Percentiles rank a stretch among this genome's conserved stretches.
Evolutionary conservation across 2,113 vertebrate species (phyloP).

Genomic region (Boulengeromyrus knoepffleri): DNA sequence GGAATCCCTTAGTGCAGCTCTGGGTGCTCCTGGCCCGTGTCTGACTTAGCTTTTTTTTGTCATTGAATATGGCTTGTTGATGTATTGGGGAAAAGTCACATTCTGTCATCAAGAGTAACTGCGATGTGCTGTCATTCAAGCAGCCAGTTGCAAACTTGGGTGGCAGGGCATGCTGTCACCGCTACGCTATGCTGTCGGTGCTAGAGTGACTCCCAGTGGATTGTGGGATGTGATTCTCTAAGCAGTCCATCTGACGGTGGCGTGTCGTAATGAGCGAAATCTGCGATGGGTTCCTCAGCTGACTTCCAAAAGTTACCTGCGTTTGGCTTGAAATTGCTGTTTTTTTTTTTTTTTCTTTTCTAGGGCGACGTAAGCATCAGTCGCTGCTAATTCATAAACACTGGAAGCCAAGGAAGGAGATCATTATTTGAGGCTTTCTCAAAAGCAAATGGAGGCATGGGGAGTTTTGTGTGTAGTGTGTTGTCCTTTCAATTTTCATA

Average conservation of each 20-base stretch:
- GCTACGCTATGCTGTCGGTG: background rate
- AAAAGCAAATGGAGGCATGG: background rate
- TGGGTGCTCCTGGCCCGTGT: background rate
- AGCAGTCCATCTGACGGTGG: background rate
- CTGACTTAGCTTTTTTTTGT: background rate
- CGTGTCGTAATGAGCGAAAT: background rate
- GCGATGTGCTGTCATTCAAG: background rate
- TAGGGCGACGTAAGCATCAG: background rate
- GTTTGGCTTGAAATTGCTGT: background rate
- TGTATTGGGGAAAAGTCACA: background rate
- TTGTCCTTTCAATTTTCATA: background rate
- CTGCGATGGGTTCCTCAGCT: background rate
- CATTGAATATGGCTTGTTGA: background rate
- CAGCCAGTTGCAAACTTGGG: background rate
- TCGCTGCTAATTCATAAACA: background rate
- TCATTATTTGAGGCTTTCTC: background rate
- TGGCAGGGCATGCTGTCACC: background rate
- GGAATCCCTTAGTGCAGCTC: background rate
- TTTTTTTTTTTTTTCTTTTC: background rate
- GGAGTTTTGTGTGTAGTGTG: background rate
- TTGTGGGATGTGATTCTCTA: background rate
- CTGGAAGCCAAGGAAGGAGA: background rate
- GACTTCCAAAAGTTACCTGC: background rate
- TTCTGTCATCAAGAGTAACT: background rate
- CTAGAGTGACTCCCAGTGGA: background rate